Evolutionary conservation across 2,888 invertebrate genomes (phyloP).

Genomic region (Lordiphosa andalusiaca): DNA sequence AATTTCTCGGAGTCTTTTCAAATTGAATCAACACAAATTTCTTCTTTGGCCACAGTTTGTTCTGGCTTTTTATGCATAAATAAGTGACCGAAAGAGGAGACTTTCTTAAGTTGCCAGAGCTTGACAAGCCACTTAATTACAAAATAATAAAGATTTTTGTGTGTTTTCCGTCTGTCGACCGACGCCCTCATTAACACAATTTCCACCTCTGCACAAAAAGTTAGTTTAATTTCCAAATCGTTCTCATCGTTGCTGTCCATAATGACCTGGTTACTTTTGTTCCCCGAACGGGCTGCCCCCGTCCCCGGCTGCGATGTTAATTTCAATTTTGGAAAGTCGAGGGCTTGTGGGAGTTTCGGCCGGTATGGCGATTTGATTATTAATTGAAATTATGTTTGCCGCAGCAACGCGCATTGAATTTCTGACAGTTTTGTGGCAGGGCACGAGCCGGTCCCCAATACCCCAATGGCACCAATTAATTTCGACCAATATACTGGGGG

Average conservation of each 20-base stretch:
- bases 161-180: constrained; percentile 19
- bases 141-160: constrained; percentile 71
- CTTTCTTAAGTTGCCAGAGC: constrained; percentile 14
- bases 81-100: constrained; percentile 52
- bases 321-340: constrained; percentile 62
- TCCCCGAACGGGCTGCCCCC: constrained; percentile 2
- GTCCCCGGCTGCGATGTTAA: constrained; percentile 45
- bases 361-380: constrained; percentile 64
- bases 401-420: constrained; percentile 59
- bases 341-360: constrained; percentile 43
- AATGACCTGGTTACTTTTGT: constrained; percentile 68
- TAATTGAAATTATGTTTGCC: constrained; percentile 67
- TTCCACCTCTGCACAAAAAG: constrained; percentile 37
- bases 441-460: neutral
- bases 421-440: constrained; percentile 64
- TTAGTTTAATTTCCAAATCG: constrained; percentile 58
- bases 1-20: constrained; percentile 52
- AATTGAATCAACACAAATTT: constrained; percentile 73
- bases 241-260: constrained; percentile 39
- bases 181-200: constrained; percentile 62
- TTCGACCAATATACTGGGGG: constrained; percentile 2
- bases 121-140: constrained; percentile 74
- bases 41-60: constrained; percentile 23
- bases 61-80: constrained; percentile 43
- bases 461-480: constrained; percentile 6